Base-by-base conservation (phyloP, 2,888 invertebrate species). In the Aporophyla nigra region DNA sequence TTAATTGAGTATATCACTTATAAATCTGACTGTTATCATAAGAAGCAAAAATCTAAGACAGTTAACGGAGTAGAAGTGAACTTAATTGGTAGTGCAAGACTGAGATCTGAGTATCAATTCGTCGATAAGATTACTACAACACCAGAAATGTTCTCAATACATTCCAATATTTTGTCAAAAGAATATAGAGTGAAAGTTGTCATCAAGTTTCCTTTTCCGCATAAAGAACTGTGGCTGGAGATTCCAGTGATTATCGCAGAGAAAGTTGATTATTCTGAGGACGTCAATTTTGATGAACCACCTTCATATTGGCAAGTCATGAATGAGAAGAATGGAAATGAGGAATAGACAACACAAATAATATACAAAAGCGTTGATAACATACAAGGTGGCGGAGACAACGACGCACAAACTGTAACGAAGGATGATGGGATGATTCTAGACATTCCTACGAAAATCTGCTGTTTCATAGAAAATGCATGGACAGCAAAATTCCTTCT, bases 231-330 rank as follows among this genome's bases (percentile, higher is more conserved):
- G 19, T 51, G 53, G 14, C 6, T 75, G 0, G 75, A 78, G 12
- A 71, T 83, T 24, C 85, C 85, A 54, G 74, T 86, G 1, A 61
- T 61, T 10, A 76, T 86, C 5, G 63, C 56, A 24, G 68, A 63
- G 19, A 33, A 65, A 43, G 54, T n/a, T 43, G 10, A 68, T 49
- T 24, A 40, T 1, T 21, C 24, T 49, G 27, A 33, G 24, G 40
- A 51, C 27, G 40, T 24, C 9, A 27, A 58, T 7, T 53, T 65
- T 68, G 5, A 75, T 6, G 76, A 75, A 43, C 79, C 68, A 1
- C 82, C 79, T 49, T 65, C 76, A 4, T 81, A 81, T 65, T 75
- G 68, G 63, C 68, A 69, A 59, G 63, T 21, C 9, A 81, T 81
- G 82, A 75, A 81, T 33, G 63, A 76, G 24, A 56, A 58, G 27